These are phyloP conservation scores for Rhea americana DNA, from an alignment of 2,113 vertebrate genomes.

Conservation along the genomic window DNA sequence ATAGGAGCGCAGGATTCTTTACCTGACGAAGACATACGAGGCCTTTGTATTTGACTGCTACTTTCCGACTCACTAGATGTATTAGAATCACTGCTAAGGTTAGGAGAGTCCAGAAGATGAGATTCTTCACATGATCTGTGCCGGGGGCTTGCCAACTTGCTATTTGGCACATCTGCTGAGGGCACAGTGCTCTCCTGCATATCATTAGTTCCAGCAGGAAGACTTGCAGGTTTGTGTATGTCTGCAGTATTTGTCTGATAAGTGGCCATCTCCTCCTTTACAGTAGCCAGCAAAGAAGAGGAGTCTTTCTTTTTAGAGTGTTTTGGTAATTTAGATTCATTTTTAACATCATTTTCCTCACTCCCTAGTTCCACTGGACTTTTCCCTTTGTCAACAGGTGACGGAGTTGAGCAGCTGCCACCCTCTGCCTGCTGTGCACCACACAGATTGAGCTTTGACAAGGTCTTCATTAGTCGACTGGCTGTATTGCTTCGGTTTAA, in stretches of 20 bases:
- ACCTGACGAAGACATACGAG: conserved; percentile 34
- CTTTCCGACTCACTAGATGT: conserved; percentile 1
- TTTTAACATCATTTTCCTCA: conserved; percentile 69
- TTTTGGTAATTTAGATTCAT: conserved; percentile 77
- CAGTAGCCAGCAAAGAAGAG: conserved; percentile 80
- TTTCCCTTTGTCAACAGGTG: conserved; percentile 65
- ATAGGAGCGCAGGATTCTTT: conserved; percentile 72
- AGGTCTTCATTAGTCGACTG: conserved; percentile 86
- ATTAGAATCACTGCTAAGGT: conserved; percentile 32
- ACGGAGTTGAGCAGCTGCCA: neutral
- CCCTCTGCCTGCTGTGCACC: conserved; percentile 61
- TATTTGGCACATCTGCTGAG: conserved; percentile 2
- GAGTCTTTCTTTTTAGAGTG: conserved; percentile 83
- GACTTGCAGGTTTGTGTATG: neutral
- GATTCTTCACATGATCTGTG: conserved; percentile 35
- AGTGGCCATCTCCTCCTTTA: conserved; percentile 83
- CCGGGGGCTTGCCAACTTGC: conserved; percentile 13
- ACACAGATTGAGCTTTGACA: conserved; percentile 85
- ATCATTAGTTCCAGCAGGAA: conserved; percentile 22
- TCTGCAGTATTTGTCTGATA: conserved; percentile 6
- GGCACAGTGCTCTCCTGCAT: neutral
- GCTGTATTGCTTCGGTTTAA: conserved; percentile 84
- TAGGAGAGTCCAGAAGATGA: conserved; percentile 10
- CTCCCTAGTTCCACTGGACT: neutral
- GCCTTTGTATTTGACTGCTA: conserved; percentile 15